Evolutionary conservation across 2,888 invertebrate genomes (phyloP).

Genomic region (Cacoxenus indagator): DNA sequence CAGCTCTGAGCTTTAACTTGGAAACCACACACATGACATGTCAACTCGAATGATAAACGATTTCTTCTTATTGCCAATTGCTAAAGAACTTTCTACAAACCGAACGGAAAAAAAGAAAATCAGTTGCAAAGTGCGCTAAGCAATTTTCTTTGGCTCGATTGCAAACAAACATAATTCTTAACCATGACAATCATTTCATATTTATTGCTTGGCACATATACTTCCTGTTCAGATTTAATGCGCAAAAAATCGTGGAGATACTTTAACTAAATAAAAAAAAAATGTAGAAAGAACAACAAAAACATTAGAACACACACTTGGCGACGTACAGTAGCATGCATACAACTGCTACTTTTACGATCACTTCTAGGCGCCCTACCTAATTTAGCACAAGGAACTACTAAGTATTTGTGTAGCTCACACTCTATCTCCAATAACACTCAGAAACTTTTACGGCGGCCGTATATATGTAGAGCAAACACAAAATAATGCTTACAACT

Average conservation of each 20-base stretch:
- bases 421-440: no score
- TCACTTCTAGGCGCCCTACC: neutral
- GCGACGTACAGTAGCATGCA: neutral
- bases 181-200: neutral
- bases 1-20: neutral
- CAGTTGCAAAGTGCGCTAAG: neutral
- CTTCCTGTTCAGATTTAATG: conserved; percentile 4
- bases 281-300: neutral
- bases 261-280: neutral
- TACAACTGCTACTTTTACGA: neutral
- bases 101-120: neutral
- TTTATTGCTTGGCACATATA: neutral
- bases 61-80: neutral
- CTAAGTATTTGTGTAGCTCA: neutral
- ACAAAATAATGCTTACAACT: neutral
- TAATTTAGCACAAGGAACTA: neutral
- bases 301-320: neutral
- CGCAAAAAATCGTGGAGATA: neutral
- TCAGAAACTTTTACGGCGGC: neutral
- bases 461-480: no score
- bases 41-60: conserved; percentile 1
- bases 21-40: neutral
- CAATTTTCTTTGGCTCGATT: neutral
- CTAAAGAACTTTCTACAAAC: neutral
- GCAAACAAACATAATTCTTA: conserved; percentile 2